Percentiles rank a stretch among this genome's conserved stretches.
These are phyloP conservation scores for Spinibarbus caldwelli DNA, from an alignment of 2,797 vertebrate genomes.

Conservation along the genomic window DNA sequence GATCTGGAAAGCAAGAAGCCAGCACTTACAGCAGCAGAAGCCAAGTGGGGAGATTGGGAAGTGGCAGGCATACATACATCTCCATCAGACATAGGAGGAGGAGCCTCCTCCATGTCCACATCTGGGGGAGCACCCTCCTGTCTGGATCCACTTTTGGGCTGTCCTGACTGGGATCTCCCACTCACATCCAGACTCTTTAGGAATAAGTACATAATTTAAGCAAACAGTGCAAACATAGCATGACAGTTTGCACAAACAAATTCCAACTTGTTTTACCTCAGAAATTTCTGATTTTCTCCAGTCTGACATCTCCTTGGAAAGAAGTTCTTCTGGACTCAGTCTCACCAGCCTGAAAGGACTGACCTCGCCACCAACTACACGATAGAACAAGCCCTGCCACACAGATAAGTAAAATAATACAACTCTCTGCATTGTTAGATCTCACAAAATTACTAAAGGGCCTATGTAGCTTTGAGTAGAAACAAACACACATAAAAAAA, in stretches of 20 bases:
- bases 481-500: background rate
- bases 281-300: conserved; percentile 87
- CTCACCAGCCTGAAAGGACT: conserved; percentile 91
- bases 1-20: conserved; percentile 64
- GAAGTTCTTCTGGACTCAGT: conserved; percentile 92
- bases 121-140: conserved; percentile 76
- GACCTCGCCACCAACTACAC: conserved; percentile 91
- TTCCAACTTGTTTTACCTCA: conserved; percentile 73
- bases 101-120: conserved; percentile 92
- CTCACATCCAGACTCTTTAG: conserved; percentile 60
- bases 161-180: conserved; percentile 73
- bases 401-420: background rate
- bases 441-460: background rate
- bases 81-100: conserved; percentile 92
- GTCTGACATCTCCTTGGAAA: conserved; percentile 91
- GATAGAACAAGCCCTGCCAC: conserved; percentile 92
- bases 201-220: background rate
- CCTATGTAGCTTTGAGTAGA: background rate
- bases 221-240: background rate
- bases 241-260: background rate
- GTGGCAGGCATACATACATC: conserved; percentile 87
- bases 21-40: conserved; percentile 82
- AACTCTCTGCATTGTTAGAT: no score
- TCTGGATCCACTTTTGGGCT: conserved; percentile 75
- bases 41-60: conserved; percentile 76